These are phyloP conservation scores for Scaptomyza parva DNA, from an alignment of 2,888 invertebrate species.

Conservation along the genomic window DNA sequence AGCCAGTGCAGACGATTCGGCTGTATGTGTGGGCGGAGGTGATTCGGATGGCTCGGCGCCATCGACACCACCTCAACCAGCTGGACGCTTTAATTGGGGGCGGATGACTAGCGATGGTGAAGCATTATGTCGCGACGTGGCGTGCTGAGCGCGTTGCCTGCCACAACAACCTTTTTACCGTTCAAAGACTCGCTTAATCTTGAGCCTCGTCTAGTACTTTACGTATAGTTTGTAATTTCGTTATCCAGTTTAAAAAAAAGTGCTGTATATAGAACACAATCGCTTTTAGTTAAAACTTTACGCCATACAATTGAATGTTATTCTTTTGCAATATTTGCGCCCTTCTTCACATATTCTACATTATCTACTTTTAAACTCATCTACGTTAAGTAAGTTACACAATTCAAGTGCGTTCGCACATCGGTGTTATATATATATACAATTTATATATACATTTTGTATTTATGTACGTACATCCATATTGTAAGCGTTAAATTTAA, in stretches of 20 bases:
- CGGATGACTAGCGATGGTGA: constrained; percentile 47
- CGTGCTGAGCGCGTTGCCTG: constrained; percentile 66
- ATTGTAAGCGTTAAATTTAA: constrained; percentile 34
- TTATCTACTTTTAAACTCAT: constrained; percentile 32
- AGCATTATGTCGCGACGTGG: constrained; percentile 60
- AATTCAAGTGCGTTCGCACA: constrained; percentile 34
- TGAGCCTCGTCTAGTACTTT: constrained; percentile 40
- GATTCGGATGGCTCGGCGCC: constrained; percentile 67
- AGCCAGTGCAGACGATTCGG: constrained; percentile 72
- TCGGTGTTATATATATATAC: constrained; percentile 30
- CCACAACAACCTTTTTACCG: constrained; percentile 24
- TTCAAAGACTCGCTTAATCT: constrained; percentile 47
- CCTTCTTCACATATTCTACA: constrained; percentile 23
- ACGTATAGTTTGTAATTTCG: constrained; percentile 57
- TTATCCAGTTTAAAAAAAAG: not conserved
- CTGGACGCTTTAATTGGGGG: constrained; percentile 48
- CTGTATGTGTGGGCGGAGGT: constrained; percentile 67
- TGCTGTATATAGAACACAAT: not conserved
- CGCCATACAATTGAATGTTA: constrained; percentile 42
- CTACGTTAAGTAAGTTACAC: constrained; percentile 19
- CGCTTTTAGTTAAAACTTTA: constrained; percentile 24
- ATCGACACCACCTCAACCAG: constrained; percentile 31
- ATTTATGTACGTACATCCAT: constrained; percentile 30
- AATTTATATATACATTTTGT: constrained; percentile 9
- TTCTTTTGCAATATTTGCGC: constrained; percentile 17